Evolutionary conservation across 2,888 invertebrate species (phyloP), one percentile per base, ranked within the genome.

Genomic region (Caenorhabditis sp.): DNA sequence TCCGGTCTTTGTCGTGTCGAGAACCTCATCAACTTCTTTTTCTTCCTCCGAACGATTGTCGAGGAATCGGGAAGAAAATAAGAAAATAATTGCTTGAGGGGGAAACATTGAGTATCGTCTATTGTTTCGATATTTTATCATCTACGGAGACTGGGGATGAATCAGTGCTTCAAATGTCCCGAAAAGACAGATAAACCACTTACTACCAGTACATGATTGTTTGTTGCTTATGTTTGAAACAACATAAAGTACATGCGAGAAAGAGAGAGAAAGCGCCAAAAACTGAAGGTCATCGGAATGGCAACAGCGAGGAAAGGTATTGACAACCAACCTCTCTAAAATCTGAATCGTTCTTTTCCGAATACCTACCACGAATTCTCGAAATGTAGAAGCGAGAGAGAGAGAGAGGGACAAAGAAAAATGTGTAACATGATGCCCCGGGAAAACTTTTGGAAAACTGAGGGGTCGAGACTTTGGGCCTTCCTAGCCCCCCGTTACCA

Each of bases 361-460:
- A 38, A 38, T 38, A 38, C 38, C 38, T 61, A 2, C 22, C 22
- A 31, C 7, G 66, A 49, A 66, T 66, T 66, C 66, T 41, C 35
- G 44, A 38, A 68, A 70, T 14, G 58, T 44, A 49, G 4, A 22
- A 3, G 35, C 14, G 38, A 61, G 16, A 28, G 31, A 51, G n/a
- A 7, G 38, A n/a, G 56, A 56, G 51, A 54, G 68, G 51, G 38
- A 44, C 26, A 51, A n/a, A 51, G 35, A 28, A 69, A 51, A 56
- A 51, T 10, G 47, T 75, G 75, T 75, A 75, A 75, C 54, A 64
- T 56, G 75, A 75, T 75, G 75, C 75, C 75, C 56, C 24, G 22
- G 35, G 16, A 49, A 35, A 61, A 35, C n/a, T 68, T 38, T 49
- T 49, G 64, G 49, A 54, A 66, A 49, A 49, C n/a, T 47, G 64